Evolutionary conservation across 1,140 invertebrate species (phyloP).

Genomic region (Oryctes rhinoceros): DNA sequence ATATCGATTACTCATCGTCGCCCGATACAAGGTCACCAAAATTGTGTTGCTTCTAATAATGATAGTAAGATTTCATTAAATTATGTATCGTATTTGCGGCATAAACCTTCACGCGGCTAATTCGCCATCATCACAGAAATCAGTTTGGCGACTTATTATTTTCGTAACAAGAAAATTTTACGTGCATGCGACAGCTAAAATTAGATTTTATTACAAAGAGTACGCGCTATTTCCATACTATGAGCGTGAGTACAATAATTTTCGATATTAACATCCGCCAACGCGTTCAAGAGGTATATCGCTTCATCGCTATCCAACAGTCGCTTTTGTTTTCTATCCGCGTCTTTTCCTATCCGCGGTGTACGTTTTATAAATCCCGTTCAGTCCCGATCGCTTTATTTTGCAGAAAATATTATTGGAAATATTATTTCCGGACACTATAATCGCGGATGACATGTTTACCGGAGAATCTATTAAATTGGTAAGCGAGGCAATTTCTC

Average conservation of each 20-base stretch:
- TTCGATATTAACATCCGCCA: not conserved
- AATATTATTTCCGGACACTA: slow-evolving; percentile 21
- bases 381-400: slow-evolving; percentile 20
- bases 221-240: too few relatives aligned
- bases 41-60: too few relatives aligned
- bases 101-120: too few relatives aligned
- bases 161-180: too few relatives aligned
- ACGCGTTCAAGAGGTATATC: not conserved
- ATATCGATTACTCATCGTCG: too few relatives aligned
- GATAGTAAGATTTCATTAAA: too few relatives aligned
- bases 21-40: too few relatives aligned
- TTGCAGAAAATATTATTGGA: slow-evolving; percentile 27
- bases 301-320: not conserved
- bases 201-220: too few relatives aligned
- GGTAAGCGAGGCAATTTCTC: slow-evolving; percentile 29
- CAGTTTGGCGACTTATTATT: too few relatives aligned
- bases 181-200: too few relatives aligned
- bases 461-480: slow-evolving; percentile 31
- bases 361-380: slow-evolving; percentile 21
- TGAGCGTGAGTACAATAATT: not conserved
- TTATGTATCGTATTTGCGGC: too few relatives aligned
- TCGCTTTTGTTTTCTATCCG: not conserved
- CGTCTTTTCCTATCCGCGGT: not conserved
- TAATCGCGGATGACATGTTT: slow-evolving; percentile 25
- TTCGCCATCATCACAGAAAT: too few relatives aligned